Evolutionary conservation across 2,888 invertebrate species (phyloP).

Genomic region (Mesorhabditis spiculigera): DNA sequence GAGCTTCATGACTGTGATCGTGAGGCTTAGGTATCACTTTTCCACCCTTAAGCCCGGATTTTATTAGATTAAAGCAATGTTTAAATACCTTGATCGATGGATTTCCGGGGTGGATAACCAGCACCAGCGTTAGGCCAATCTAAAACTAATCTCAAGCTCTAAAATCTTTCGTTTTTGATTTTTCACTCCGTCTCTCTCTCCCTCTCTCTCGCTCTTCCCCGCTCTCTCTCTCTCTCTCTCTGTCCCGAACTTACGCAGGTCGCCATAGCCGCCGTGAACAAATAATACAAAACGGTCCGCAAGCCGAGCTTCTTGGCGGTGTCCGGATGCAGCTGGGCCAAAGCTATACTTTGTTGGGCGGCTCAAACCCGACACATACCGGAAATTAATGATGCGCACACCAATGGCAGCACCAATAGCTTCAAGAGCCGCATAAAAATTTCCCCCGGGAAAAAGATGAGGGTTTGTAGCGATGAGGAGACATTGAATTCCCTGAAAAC

Average conservation of each 20-base stretch:
- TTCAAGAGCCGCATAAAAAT: conserved; percentile 3
- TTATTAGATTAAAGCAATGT: background rate
- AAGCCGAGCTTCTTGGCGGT: background rate
- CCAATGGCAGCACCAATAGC: background rate
- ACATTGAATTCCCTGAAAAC: background rate
- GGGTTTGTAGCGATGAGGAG: background rate
- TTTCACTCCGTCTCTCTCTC: background rate
- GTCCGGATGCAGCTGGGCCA: background rate
- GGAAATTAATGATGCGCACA: background rate
- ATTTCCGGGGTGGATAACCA: background rate
- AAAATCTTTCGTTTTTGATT: background rate
- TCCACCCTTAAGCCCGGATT: background rate
- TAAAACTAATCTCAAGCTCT: no score
- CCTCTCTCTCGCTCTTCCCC: no score
- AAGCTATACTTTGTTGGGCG: background rate
- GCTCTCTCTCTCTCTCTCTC: no score
- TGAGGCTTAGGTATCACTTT: background rate
- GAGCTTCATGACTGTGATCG: background rate
- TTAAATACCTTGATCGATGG: background rate
- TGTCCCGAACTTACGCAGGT: background rate
- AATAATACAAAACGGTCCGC: background rate
- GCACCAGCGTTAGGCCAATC: background rate
- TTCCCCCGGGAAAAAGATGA: background rate
- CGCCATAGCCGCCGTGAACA: background rate
- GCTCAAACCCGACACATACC: background rate